Base-by-base conservation (phyloP, 2,113 vertebrate genomes). In the Elephas maximus region DNA sequence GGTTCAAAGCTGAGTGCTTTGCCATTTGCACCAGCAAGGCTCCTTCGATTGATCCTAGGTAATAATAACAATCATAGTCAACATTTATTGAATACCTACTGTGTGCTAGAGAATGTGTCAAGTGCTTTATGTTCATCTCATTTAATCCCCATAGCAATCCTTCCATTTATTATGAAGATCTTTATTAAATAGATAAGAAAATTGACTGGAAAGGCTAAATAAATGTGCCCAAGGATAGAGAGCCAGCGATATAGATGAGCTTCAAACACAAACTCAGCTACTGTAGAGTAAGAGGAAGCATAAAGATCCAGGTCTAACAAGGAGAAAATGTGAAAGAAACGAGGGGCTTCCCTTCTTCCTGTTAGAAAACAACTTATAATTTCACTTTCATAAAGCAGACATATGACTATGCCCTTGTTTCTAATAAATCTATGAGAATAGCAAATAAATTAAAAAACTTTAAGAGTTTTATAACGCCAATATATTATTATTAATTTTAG, bases 401-500 rank as follows among this genome's bases (percentile, higher is more conserved):
- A 28, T 69, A 63, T 28, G 2, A 93, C 44, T 48, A 84, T 6
- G 45, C 2, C 2, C 23, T 62, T 14, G 24, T 62, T 80, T 79
- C 69, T 24, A 15, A 48, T 62, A 93, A 71, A 90, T 80, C 6
- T 81, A 23, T 0, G 62, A 81, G 3, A 88, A 88, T 23, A 63
- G 15, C 76, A 81, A 88, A 88, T 82, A 45, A n/a, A n/a, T n/a
- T n/a, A n/a, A 91, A 94, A 88, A n/a, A 0, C 8, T 60, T 88
- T n/a, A 26, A 63, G 3, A 74, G 2, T 62, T 9, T 82, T 79
- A 65, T 9, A 95, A 37, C 2, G 51, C 18, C 15, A 93, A 80
- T 37, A 18, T 73, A 57, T 53, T 76, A 78, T 62, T 28, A 81
- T 88, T 93, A 85, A 90, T 80, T 83, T 92, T 89, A 88, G 41